Base-by-base conservation (phyloP, 2,888 invertebrate genomes). In the Macrophya annulata region DNA sequence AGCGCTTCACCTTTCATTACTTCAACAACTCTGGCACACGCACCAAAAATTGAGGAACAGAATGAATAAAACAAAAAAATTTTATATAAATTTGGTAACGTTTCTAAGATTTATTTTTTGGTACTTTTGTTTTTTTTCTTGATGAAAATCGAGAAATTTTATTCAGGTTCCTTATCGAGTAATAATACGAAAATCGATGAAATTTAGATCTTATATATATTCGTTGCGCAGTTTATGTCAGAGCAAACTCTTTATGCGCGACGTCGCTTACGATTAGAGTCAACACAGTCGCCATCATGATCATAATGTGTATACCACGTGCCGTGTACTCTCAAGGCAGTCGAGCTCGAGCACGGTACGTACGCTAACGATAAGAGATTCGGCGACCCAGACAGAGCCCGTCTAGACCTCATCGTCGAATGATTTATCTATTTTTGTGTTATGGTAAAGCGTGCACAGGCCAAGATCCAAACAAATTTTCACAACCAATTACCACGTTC, bases 241-340 rank as follows among this genome's bases (percentile, higher is more conserved):
- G 9, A 17, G 37, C 71, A 5, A 40, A 17, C 37, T 68, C 21
- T 37, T 40, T 71, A 71, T 71, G 71, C 71, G 72, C 72, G 15
- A n/a, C 72, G 72, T 74, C 72, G 43, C 40, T 74, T 45, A n/a
- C 45, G 72, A 74, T 74, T 21, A 74, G 72, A 74, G 43, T 21
- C 72, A 74, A 74, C 45, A 74, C 72, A 12, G n/a, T 45, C 72
- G 72, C 10, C 45, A 43, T 72, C 43, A 21, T 43, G 40, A 45
- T 72, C 72, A 74, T 74, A 45, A 74, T 74, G 43, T 43, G 45
- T 74, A 45, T 74, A 68, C 68, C 68, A 68, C 68, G 68, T 68
- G 68, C 68, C 68, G 68, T 48, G 48, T 68, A 31, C 31, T 68
- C 68, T 68, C 68, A 68, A 68, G 68, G 68, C 68, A 68, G 68